Evolutionary conservation across 2,888 invertebrate species (phyloP).

Genomic region (Megalurothrips usitatus): DNA sequence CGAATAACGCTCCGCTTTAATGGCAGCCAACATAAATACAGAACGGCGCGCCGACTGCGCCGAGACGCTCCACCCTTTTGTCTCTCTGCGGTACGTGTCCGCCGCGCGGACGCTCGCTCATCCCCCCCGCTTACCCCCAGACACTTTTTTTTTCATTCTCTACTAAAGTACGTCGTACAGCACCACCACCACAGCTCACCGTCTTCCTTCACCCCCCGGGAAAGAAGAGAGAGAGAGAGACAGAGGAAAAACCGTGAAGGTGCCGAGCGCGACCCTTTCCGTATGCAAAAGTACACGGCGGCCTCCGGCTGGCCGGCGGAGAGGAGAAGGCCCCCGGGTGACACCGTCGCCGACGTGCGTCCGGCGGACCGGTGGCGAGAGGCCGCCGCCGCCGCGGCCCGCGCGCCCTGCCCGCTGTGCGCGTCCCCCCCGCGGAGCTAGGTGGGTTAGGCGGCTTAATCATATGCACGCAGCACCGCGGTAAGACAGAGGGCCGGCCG

Average conservation of each 20-base stretch:
- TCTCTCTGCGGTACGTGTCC: neutral
- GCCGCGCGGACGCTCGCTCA: neutral
- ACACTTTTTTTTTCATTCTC: slow-evolving; percentile 23
- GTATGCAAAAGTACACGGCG: neutral
- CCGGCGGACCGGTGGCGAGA: no score
- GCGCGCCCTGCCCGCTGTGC: neutral
- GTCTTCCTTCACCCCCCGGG: neutral
- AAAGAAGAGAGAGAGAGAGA: no score
- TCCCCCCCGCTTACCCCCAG: neutral
- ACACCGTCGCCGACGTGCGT: no score
- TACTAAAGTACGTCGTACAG: neutral
- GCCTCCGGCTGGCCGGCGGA: no score
- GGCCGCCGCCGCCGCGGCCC: neutral
- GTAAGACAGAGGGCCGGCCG: slow-evolving; percentile 1
- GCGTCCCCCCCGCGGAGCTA: no score
- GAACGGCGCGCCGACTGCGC: neutral
- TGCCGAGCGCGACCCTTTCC: neutral
- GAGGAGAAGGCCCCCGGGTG: no score
- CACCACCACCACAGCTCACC: no score
- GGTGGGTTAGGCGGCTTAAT: neutral
- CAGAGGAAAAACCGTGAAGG: no score
- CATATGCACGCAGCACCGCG: slow-evolving; percentile 11
- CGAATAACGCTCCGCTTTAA: slow-evolving; percentile 11
- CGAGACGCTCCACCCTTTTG: neutral
- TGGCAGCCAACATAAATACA: slow-evolving; percentile 6